phyloP scores from a whole-genome alignment of 2,797 vertebrate species.

The Acanthiza pusilla region DNA sequence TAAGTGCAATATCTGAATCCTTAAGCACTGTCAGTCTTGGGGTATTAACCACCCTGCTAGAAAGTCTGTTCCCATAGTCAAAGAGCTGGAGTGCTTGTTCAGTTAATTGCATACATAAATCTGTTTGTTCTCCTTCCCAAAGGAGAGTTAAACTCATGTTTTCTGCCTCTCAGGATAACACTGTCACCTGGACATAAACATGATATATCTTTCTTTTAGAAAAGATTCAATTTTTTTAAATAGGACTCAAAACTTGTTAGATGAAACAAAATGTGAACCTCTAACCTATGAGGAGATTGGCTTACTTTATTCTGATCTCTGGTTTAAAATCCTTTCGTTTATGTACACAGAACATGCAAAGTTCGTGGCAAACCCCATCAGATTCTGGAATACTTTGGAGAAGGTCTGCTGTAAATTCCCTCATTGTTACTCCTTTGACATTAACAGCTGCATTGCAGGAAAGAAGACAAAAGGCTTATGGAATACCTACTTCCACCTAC shows the following conservation, averaged over 20 bases:
- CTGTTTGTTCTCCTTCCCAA: background rate
- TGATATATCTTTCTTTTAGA: background rate
- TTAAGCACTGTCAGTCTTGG: background rate
- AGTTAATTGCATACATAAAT: background rate
- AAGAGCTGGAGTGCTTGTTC: background rate
- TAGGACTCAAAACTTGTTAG: background rate
- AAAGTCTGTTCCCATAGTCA: background rate
- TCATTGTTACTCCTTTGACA: background rate
- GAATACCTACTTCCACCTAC: background rate
- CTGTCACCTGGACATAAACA: background rate
- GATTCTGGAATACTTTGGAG: background rate
- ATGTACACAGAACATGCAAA: background rate
- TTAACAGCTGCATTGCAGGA: background rate
- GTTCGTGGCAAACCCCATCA: background rate
- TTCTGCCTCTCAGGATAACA: background rate
- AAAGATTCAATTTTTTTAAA: background rate
- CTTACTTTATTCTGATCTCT: background rate
- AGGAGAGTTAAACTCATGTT: background rate
- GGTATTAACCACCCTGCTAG: accelerated
- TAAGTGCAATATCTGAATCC: background rate
- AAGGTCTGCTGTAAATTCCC: background rate
- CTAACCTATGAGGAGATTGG: background rate
- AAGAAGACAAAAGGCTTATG: background rate
- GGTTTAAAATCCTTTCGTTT: background rate
- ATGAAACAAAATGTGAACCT: background rate